Evolutionary conservation across 2,113 vertebrate species (phyloP).

Genomic region (Stegastes partitus): DNA sequence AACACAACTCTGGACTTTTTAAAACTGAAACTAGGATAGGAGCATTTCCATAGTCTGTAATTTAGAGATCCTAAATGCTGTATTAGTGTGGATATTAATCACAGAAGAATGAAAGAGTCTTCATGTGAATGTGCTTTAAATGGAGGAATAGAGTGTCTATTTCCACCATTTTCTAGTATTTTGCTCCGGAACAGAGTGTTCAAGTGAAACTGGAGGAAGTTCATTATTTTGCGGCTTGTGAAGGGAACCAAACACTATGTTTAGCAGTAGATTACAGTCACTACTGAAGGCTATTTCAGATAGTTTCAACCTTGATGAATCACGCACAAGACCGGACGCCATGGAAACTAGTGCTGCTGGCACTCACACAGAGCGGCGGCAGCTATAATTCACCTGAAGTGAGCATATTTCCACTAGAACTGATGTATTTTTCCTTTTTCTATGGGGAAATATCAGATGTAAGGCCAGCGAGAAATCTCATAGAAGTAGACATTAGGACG

Average conservation of each 20-base stretch:
- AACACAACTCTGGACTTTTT: no score
- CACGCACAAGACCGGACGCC: slow-evolving; percentile 42
- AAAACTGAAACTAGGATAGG: no score
- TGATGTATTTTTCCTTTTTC: background rate
- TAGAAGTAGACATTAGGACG: slow-evolving; percentile 2
- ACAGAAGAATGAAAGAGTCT: no score
- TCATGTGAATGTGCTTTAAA: no score
- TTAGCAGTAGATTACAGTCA: background rate
- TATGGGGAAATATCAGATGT: background rate
- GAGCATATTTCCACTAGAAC: background rate
- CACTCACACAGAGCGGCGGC: background rate
- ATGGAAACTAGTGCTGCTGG: slow-evolving; percentile 55
- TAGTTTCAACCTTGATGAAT: slow-evolving; percentile 38
- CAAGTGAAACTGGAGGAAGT: background rate
- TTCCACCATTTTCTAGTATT: no score
- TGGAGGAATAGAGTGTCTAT: no score
- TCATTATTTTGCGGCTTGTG: slow-evolving; percentile 1
- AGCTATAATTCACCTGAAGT: slow-evolving; percentile 1
- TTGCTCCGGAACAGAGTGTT: background rate
- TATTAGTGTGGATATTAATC: no score
- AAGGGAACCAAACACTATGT: background rate
- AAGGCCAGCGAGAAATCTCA: background rate
- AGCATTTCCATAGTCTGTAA: no score
- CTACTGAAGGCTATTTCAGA: slow-evolving; percentile 49
- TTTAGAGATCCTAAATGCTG: no score